Evolutionary conservation across 2,888 invertebrate species (phyloP), one percentile per base, ranked within the genome.

Genomic region (Trachelus stipa): DNA sequence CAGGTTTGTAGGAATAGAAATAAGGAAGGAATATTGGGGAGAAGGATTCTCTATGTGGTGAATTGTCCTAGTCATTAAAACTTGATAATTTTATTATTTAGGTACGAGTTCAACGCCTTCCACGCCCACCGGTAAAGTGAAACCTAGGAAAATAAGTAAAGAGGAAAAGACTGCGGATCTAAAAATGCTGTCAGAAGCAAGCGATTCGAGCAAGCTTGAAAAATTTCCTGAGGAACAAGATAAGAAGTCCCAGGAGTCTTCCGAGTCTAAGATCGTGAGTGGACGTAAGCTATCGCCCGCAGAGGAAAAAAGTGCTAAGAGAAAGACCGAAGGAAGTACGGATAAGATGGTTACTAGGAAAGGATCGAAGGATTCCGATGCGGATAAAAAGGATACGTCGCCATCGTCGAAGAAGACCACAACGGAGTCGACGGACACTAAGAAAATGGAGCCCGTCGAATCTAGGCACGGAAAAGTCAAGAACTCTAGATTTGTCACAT

Each of bases 401-500:
- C 71, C 31, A 33, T 6, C 3, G 12, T 31, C 71, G 31, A 71
- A 71, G 15, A 31, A 71, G 71, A 71, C 71, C 15, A 15, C 71
- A 12, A 3, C 31, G 31, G 33, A 31, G 12, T 12, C 33, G 71
- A 12, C 31, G 12, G 71, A 71, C 15, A 31, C 31, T 33, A 71
- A 15, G 31, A 76, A 23, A 31, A 78, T 76, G 68, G 71, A 71
- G 9, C 12, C 31, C 11, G 31, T 9, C 12, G 71, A 56, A 15
- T 56, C 56, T 23, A 15, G 9, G 23, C 56, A 23, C 23, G 56
- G 56, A 2, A 56, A 56, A 56, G 81, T 86, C 40, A 89, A 90
- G 82, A 90, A 85, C 83, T 87, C 88, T 68, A 86, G 90, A 79
- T 91, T 91, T 75, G 88, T 90, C 23, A 91, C 90, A n/a, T 90